Percentiles rank a stretch among this genome's conserved stretches.
Evolutionary conservation across 92 coral and sea anemone species (phyloP).

Genomic region (Phymanthus crucifer): DNA sequence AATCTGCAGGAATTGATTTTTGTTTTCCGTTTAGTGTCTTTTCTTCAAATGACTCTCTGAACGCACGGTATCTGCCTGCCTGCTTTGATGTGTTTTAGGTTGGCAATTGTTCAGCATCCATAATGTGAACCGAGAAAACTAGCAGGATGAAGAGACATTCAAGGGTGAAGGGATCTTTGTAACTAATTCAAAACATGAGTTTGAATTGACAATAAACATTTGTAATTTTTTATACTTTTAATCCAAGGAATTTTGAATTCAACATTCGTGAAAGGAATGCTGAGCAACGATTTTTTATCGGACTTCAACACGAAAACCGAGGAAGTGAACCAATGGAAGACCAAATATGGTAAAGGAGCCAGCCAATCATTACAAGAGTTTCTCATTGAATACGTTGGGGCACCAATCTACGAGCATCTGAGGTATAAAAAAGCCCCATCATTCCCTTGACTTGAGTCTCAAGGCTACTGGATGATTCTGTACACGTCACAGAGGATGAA

Average conservation of each 20-base stretch:
- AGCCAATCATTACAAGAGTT: constrained; percentile 56
- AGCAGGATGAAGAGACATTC: too few relatives aligned
- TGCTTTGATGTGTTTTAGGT: too few relatives aligned
- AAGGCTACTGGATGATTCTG: neutral
- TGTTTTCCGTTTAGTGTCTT: too few relatives aligned
- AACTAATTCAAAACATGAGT: too few relatives aligned
- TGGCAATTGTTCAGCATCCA: too few relatives aligned
- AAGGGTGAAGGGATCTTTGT: too few relatives aligned
- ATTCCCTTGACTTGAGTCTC: neutral
- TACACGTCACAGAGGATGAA: too few relatives aligned
- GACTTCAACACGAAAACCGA: constrained; percentile 22
- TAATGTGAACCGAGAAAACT: too few relatives aligned
- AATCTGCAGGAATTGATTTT: too few relatives aligned
- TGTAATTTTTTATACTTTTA: neutral
- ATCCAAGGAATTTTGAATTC: constrained; percentile 44
- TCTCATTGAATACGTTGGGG: constrained; percentile 54
- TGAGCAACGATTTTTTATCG: constrained; percentile 25
- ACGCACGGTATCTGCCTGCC: too few relatives aligned
- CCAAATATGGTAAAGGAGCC: constrained; percentile 41
- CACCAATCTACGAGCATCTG: constrained; percentile 54
- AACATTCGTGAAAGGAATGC: constrained; percentile 14
- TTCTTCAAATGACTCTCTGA: too few relatives aligned
- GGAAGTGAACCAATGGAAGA: constrained; percentile 41
- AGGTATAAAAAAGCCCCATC: constrained; percentile 27
- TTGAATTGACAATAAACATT: too few relatives aligned